Conservation (phyloP, 2,797 vertebrate genomes). For the Leptatherina wallacei region DNA sequence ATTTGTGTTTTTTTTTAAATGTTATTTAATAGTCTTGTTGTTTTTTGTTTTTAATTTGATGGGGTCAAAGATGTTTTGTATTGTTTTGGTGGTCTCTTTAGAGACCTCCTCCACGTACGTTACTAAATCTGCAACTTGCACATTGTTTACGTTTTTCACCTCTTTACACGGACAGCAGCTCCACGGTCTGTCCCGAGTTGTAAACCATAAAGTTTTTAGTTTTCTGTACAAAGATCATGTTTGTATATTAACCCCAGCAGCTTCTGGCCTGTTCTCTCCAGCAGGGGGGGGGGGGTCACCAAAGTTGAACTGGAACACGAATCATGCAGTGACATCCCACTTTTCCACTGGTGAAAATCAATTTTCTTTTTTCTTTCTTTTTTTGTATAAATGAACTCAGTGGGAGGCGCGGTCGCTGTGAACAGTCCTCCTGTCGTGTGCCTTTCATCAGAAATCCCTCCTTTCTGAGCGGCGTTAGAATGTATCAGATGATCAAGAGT, state of each 20-base stretch:
- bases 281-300: constrained; percentile 37
- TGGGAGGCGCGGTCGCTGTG: constrained; percentile 19
- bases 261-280: not conserved
- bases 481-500: constrained; percentile 45
- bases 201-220: not conserved
- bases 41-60: constrained; percentile 45
- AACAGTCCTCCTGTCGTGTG: constrained; percentile 51
- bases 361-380: too few species aligned
- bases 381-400: constrained; percentile 32
- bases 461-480: constrained; percentile 64
- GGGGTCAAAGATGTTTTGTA: constrained; percentile 39
- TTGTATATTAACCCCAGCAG: constrained; percentile 34
- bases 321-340: constrained; percentile 29
- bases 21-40: constrained; percentile 58
- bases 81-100: not conserved
- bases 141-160: constrained; percentile 57
- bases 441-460: constrained; percentile 62
- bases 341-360: constrained; percentile 30
- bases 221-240: constrained; percentile 1
- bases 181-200: not conserved
- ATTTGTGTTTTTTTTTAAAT: constrained; percentile 26
- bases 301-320: constrained; percentile 55
- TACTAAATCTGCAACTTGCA: constrained; percentile 52
- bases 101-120: constrained; percentile 16
- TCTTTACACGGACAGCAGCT: constrained; percentile 6